Percentiles rank a stretch among this genome's conserved stretches.
Conservation (phyloP, 2,888 invertebrate genomes). For the Eupithecia exiguata region DNA sequence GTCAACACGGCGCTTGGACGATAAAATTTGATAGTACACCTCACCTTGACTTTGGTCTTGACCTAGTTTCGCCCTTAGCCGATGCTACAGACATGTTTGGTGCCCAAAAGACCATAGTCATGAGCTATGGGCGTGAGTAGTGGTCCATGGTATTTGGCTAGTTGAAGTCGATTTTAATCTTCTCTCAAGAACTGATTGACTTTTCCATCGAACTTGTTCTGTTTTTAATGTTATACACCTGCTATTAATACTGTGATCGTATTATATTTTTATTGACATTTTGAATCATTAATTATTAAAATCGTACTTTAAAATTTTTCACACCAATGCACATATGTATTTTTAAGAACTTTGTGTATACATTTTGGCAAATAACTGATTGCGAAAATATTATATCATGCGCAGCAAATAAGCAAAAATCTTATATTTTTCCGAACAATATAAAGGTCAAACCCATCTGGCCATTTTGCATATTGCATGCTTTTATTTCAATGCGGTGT, state of each 20-base stretch:
- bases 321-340: too few relatives aligned
- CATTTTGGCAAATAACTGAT: too few relatives aligned
- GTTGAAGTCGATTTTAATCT: neutral
- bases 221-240: too few relatives aligned
- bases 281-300: too few relatives aligned
- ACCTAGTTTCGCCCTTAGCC: conserved; percentile 38
- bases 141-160: neutral
- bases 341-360: too few relatives aligned
- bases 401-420: neutral
- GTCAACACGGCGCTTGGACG: conserved; percentile 27
- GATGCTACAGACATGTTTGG: neutral
- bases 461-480: conserved; percentile 23
- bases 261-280: too few relatives aligned
- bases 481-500: conserved; percentile 14
- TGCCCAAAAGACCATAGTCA: neutral
- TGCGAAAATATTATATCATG: neutral
- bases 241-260: too few relatives aligned
- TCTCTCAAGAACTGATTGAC: neutral
- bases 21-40: conserved; percentile 43
- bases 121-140: neutral
- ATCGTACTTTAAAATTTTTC: too few relatives aligned
- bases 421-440: neutral
- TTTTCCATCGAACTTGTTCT: too few relatives aligned
- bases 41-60: conserved; percentile 43
- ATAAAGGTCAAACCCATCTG: neutral